phyloP scores from a whole-genome alignment of 2,113 vertebrate species.

The Sula dactylatra region DNA sequence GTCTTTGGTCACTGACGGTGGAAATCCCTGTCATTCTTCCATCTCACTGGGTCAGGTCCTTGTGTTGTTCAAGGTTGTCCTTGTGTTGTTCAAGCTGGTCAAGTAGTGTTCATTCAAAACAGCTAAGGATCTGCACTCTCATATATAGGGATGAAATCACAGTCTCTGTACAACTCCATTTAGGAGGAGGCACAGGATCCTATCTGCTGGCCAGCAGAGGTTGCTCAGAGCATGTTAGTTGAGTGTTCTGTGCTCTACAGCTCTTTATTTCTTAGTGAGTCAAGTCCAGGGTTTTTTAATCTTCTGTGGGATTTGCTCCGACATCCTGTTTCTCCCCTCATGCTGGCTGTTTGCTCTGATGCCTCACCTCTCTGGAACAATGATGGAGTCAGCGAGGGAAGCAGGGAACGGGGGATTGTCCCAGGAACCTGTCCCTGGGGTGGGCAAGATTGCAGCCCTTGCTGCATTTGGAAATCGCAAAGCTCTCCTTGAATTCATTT shows the following conservation, averaged over 20 bases:
- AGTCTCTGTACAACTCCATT: background rate
- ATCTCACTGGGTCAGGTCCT: background rate
- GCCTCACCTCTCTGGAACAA: background rate
- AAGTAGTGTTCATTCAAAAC: background rate
- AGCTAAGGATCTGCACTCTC: background rate
- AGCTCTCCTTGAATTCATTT: constrained; percentile 18
- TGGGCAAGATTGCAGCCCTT: background rate
- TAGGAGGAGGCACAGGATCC: background rate
- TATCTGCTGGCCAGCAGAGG: constrained; percentile 44
- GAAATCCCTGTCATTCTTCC: background rate
- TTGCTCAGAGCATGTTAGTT: constrained; percentile 1
- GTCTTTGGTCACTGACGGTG: background rate
- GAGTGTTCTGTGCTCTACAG: background rate
- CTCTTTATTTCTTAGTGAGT: background rate
- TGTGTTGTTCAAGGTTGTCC: too few relatives aligned
- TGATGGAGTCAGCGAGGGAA: background rate
- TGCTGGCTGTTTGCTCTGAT: background rate
- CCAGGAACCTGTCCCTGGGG: background rate
- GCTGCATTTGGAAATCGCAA: background rate
- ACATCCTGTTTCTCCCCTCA: background rate
- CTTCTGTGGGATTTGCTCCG: background rate
- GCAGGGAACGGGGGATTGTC: background rate
- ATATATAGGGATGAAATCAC: background rate
- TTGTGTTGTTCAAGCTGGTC: background rate
- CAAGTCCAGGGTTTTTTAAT: background rate